These are phyloP conservation scores for Caenorhabditis sp. DNA, from an alignment of 2,888 invertebrate species.

Conservation along the genomic window DNA sequence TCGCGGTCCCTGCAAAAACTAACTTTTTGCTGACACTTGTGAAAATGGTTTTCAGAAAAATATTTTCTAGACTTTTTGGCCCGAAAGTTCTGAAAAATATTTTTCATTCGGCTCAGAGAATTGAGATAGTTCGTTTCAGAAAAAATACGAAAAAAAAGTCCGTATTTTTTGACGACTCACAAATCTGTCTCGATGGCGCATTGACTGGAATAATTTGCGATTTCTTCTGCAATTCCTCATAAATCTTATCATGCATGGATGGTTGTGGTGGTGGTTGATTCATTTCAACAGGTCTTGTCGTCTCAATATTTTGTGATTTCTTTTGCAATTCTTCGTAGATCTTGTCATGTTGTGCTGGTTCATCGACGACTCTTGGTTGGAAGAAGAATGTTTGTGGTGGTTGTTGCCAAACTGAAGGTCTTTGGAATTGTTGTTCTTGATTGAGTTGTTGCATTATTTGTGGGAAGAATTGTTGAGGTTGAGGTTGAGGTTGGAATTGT, in stretches of 20 bases:
- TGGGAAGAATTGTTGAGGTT: constrained; percentile 16
- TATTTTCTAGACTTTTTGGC: too few species aligned
- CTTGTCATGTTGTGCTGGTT: constrained; percentile 24
- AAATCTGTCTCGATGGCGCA: constrained; percentile 47
- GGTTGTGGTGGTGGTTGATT: constrained; percentile 37
- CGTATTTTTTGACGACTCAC: too few species aligned
- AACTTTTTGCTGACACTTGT: background rate
- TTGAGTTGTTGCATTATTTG: constrained; percentile 13
- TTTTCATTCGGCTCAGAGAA: too few species aligned
- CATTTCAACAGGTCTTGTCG: background rate
- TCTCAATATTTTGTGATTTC: constrained; percentile 2
- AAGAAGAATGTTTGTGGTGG: constrained; percentile 40
- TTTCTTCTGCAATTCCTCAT: constrained; percentile 49
- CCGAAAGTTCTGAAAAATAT: too few species aligned
- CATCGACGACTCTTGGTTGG: constrained; percentile 11
- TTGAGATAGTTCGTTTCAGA: too few species aligned
- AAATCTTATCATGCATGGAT: constrained; percentile 48
- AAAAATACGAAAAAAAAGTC: too few species aligned
- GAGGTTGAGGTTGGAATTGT: constrained; percentile 13
- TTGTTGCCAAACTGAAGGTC: constrained; percentile 41
- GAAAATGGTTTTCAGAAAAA: too few species aligned
- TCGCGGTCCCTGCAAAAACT: constrained; percentile 37
- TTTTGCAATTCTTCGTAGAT: constrained; percentile 29
- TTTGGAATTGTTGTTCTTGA: constrained; percentile 18
- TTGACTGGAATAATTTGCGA: constrained; percentile 48